phyloP scores from a whole-genome alignment of 30 jellyfish, hydroid and myxozoan genomes.

The Nemopilema nomurai region DNA sequence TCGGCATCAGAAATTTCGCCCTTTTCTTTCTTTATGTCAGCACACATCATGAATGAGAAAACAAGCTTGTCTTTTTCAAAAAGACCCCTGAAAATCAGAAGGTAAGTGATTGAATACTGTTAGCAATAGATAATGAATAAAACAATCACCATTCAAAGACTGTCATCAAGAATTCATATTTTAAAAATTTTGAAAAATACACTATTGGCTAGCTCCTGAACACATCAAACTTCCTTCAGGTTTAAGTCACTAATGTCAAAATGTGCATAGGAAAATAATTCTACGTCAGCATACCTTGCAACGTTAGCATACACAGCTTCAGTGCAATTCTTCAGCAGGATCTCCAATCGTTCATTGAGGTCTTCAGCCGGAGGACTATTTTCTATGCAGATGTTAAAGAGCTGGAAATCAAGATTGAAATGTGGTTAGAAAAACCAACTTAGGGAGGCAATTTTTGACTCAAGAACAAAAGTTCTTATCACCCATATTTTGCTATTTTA shows the following conservation, averaged over 20 bases:
- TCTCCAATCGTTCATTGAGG: slow-evolving; percentile 70
- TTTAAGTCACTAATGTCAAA: too few species aligned
- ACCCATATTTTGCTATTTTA: too few species aligned
- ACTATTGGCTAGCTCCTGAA: too few species aligned
- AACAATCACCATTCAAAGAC: too few species aligned
- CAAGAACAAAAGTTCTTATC: too few species aligned
- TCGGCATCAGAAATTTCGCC: slow-evolving; percentile 69
- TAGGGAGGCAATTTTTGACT: too few species aligned
- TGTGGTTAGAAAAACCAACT: neutral
- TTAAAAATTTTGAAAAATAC: too few species aligned
- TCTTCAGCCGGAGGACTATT: slow-evolving; percentile 75
- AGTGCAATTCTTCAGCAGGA: slow-evolving; percentile 73
- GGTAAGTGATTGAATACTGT: too few species aligned
- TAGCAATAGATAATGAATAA: too few species aligned
- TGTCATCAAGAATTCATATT: too few species aligned
- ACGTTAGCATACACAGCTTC: slow-evolving; percentile 88
- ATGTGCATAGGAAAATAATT: too few species aligned
- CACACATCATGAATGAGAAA: slow-evolving; percentile 92
- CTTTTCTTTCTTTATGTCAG: slow-evolving; percentile 84
- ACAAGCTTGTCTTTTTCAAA: slow-evolving; percentile 94
- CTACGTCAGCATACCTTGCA: slow-evolving; percentile 89
- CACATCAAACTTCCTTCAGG: too few species aligned
- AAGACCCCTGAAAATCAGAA: slow-evolving; percentile 66
- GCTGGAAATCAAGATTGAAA: slow-evolving; percentile 34
- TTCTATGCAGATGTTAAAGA: slow-evolving; percentile 88